Conservation (phyloP, 2,797 vertebrate species). For the Chaetophractus vellerosus region DNA sequence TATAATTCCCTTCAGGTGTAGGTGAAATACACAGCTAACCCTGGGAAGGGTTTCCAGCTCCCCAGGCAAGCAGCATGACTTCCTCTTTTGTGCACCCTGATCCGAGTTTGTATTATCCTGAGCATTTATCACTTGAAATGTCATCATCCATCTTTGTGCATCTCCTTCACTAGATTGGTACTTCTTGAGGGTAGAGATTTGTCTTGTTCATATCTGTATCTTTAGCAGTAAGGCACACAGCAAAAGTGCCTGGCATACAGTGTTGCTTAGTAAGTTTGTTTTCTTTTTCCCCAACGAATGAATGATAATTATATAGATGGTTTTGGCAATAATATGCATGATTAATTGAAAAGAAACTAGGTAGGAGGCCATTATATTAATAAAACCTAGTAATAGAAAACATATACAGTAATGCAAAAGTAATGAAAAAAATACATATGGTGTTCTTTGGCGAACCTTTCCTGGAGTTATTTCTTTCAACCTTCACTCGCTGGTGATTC, state of each 20-base stretch:
- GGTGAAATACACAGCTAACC: not conserved
- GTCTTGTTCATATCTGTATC: constrained; percentile 4
- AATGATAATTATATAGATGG: not conserved
- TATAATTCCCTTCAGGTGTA: not conserved
- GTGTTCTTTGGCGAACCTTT: too few species aligned
- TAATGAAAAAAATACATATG: not conserved
- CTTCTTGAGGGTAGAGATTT: constrained; percentile 50
- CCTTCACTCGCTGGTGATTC: too few species aligned
- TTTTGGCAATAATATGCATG: not conserved
- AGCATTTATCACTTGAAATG: not conserved
- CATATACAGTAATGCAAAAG: not conserved
- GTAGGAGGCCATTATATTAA: constrained; percentile 3
- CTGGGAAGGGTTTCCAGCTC: not conserved
- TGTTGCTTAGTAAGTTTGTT: constrained; percentile 29
- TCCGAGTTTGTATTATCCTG: not conserved
- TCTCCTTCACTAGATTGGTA: not conserved
- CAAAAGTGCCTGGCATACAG: not conserved
- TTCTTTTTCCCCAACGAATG: not conserved
- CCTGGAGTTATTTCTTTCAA: too few species aligned
- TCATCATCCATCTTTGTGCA: not conserved
- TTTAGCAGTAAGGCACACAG: not conserved
- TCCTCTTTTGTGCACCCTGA: not conserved
- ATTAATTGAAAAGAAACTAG: constrained; percentile 10
- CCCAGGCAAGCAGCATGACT: not conserved
- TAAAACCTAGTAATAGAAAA: not conserved